Percentiles rank a stretch among this genome's conserved stretches.
phyloP scores from a whole-genome alignment of 2,113 vertebrate species.

The Albula glossodonta region DNA sequence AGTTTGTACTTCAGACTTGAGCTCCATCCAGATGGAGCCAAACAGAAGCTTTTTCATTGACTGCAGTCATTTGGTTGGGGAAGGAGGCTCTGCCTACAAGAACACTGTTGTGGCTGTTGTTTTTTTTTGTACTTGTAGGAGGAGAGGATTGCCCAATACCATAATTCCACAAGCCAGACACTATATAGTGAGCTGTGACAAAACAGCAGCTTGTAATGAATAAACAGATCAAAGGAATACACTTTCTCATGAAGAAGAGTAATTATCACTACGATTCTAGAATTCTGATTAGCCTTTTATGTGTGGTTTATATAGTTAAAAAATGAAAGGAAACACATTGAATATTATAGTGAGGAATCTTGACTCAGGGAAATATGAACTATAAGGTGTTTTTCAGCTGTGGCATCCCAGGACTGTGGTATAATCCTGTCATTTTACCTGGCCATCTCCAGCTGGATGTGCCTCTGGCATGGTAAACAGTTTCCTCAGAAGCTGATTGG shows the following conservation, averaged over 20 bases:
- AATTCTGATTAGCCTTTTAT: not conserved
- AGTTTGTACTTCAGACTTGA: not conserved
- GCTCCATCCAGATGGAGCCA: not conserved
- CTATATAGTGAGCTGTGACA: not conserved
- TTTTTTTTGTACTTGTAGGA: not conserved
- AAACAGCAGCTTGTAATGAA: not conserved
- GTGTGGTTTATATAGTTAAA: too few relatives aligned
- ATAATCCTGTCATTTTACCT: not conserved
- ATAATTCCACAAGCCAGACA: not conserved
- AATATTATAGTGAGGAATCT: not conserved
- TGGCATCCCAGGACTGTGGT: not conserved
- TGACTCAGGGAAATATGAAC: not conserved
- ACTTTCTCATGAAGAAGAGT: not conserved
- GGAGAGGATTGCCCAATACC: not conserved
- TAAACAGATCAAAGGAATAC: not conserved
- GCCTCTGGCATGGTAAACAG: constrained; percentile 8
- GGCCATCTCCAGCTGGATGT: not conserved
- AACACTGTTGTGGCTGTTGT: not conserved
- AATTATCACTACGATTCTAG: not conserved
- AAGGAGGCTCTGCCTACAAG: not conserved
- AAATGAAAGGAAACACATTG: too few relatives aligned
- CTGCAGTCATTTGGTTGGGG: not conserved
- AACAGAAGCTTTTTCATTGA: not conserved
- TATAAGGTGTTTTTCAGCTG: not conserved
- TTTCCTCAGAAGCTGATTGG: not conserved